Evolutionary conservation across 1,140 invertebrate genomes (phyloP), one percentile per base, ranked within the genome.

Genomic region (Gryon sp.): DNA sequence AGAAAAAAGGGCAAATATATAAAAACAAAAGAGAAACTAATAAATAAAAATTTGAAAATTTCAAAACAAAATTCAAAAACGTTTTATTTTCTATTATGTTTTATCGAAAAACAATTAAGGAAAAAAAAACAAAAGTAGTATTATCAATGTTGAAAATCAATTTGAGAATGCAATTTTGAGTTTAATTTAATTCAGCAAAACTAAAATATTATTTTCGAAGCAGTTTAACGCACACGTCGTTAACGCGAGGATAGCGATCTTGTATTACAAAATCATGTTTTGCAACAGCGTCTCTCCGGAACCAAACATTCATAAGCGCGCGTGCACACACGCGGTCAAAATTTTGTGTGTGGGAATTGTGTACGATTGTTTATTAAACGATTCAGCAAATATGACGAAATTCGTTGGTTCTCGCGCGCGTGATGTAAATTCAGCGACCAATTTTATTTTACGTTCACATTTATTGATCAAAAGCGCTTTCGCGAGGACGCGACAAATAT

Each of bases 331-430:
- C n/a, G n/a, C n/a, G n/a, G n/a, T n/a, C n/a, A n/a, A n/a, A n/a
- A n/a, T n/a, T n/a, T n/a, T n/a, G n/a, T n/a, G n/a, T n/a, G 19
- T 18, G 4, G 9, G 15, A 32, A 46, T 24, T 57, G 9, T 26
- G 20, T 9, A 1, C 19, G 20, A 30, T 69, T 69, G 60, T 63
- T 63, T 63, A 63, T 52, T 41, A 52, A 63, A 52, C 60, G 60
- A 52, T 52, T 52, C 46, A 16, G 46, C 46, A 63, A 63, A 63
- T 50, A 63, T 38, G 59, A 59, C 53, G 40, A 43, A 50, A 40
- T 36, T 38, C 43, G 22, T 18, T 8, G 8, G 15, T n/a, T n/a
- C n/a, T n/a, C 4, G 14, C 50, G 36, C 34, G 9, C 16, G 52
- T 18, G 32, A 18, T 40, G 24, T 20, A 41, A 52, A 41, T 50